Percentiles rank a stretch among this genome's conserved stretches.
Conservation (phyloP, 2,888 invertebrate species). For the Meiosimyza decipiens region DNA sequence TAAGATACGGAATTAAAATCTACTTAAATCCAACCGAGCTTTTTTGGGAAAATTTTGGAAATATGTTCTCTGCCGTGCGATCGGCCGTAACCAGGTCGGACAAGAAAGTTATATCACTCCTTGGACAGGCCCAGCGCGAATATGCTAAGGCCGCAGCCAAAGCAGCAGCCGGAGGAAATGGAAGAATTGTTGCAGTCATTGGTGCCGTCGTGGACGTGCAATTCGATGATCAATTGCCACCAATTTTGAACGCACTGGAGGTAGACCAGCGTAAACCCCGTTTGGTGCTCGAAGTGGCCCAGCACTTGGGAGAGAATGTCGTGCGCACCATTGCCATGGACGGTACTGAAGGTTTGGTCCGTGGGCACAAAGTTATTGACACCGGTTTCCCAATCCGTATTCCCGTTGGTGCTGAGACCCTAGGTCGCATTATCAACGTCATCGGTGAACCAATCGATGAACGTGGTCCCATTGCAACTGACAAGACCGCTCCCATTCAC, state of each 20-base stretch:
- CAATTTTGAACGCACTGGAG: constrained; percentile 93
- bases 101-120: constrained; percentile 55
- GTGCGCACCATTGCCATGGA: constrained; percentile 95
- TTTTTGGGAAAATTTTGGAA: constrained; percentile 36
- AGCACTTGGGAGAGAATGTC: constrained; percentile 90
- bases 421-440: constrained; percentile 93
- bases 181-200: constrained; percentile 85
- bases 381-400: constrained; percentile 88
- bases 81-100: constrained; percentile 52
- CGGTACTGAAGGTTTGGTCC: constrained; percentile 88
- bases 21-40: constrained; percentile 39
- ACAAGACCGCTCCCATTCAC: constrained; percentile 84
- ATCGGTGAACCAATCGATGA: constrained; percentile 85
- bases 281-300: constrained; percentile 81
- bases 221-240: constrained; percentile 88
- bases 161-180: constrained; percentile 49
- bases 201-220: constrained; percentile 98
- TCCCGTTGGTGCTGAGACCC: constrained; percentile 88
- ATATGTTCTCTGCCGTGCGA: constrained; percentile 53
- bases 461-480: constrained; percentile 84
- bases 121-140: constrained; percentile 51
- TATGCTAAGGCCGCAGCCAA: constrained; percentile 54
- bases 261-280: constrained; percentile 83
- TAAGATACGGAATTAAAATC: constrained; percentile 37
- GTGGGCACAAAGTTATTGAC: constrained; percentile 83